Conservation (phyloP, 1,140 invertebrate genomes). For the Amyelois transitella region DNA sequence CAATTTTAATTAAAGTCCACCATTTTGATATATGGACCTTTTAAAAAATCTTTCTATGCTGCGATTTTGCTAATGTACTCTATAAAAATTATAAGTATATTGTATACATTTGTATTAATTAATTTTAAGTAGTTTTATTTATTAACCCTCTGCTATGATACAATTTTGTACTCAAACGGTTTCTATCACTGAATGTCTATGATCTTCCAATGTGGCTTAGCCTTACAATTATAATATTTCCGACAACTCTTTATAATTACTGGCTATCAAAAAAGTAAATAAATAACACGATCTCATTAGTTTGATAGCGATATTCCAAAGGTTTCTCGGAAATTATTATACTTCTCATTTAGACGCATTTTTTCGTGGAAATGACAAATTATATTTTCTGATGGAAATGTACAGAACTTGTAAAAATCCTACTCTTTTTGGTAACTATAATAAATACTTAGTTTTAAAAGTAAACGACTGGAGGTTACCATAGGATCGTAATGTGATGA, state of each 20-base stretch:
- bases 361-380: slow-evolving; percentile 5
- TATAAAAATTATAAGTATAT: neutral
- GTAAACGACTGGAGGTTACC: slow-evolving; percentile 11
- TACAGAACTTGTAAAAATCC: slow-evolving; percentile 16
- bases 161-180: neutral
- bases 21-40: too few relatives aligned
- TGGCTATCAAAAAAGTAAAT: slow-evolving; percentile 11
- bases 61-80: neutral
- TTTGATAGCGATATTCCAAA: slow-evolving; percentile 13
- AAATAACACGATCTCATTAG: slow-evolving; percentile 24
- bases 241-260: slow-evolving; percentile 10
- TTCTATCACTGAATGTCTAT: neutral
- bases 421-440: neutral
- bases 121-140: neutral
- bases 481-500: slow-evolving; percentile 5
- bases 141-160: neutral
- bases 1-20: too few relatives aligned
- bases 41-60: too few relatives aligned
- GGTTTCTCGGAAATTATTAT: slow-evolving; percentile 17
- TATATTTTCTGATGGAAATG: slow-evolving; percentile 11
- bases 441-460: neutral
- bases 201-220: neutral
- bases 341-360: slow-evolving; percentile 7
- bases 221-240: neutral
- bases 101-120: neutral